Evolutionary conservation across 2,797 vertebrate species (phyloP), one percentile per base, ranked within the genome.

Genomic region (Aphelocoma californica): DNA sequence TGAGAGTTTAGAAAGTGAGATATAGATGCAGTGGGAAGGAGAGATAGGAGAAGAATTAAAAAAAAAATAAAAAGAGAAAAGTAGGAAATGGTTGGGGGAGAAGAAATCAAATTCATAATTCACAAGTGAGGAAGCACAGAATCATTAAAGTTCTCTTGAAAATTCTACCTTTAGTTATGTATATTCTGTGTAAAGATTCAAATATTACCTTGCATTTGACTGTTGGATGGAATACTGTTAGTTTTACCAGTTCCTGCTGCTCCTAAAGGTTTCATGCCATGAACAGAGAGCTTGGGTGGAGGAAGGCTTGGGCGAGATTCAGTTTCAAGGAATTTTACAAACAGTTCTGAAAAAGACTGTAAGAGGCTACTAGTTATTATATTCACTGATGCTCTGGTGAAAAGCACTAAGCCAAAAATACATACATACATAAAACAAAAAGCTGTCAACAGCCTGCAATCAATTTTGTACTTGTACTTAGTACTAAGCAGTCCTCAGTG

Each of bases 291-390:
- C 92, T 96, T 99, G 34, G 98, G 99, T 36, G 98, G 98, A 6
- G 99, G 99, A 84, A 98, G 95, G 8, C 97, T 97, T 3, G 99
- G 99, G 44, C 98, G 97, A 34, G 99, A 99, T 97, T 99, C 99
- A 42, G 98, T 98, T 97, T 99, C 99, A 77, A 99, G 97, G 97
- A 99, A 99, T 96, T 99, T 99, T 53, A 99, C 98, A 60, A 99
- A 99, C 97, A 99, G 98, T 97, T 99, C 99, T 64, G 99, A 99
- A 98, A 99, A 99, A 89, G 99, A 99, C 99, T 99, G 74, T 31
- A 94, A 87, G 29, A 97, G 18, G 74, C 15, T 74, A 48, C 19
- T 23, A 75, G 84, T 97, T 92, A 96, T 5, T 77, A 5, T 21
- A 85, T 67, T 66, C 61, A 90, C 17, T 51, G 51, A 91, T 45